Conservation (phyloP, 2,888 invertebrate genomes). For the Pollenia labialis region DNA sequence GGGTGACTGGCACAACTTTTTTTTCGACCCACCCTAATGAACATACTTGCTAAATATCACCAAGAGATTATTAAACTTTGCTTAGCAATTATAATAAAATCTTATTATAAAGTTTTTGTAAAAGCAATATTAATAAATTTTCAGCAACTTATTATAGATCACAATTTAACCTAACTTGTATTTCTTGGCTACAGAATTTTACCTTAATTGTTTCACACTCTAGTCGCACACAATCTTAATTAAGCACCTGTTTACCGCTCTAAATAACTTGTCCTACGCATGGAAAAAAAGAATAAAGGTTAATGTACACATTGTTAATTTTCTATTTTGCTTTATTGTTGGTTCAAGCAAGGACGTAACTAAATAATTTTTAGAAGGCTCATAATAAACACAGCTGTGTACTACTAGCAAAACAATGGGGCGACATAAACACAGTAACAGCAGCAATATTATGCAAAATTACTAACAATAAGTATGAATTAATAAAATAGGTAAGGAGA, state of each 20-base stretch:
- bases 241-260: not conserved
- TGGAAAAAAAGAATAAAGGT: constrained; percentile 17
- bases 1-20: too few species aligned
- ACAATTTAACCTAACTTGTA: too few species aligned
- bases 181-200: too few species aligned
- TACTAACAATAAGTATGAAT: constrained; percentile 11
- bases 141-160: not conserved
- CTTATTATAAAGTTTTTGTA: too few species aligned
- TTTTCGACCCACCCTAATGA: too few species aligned
- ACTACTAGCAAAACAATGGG: not conserved
- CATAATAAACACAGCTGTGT: not conserved
- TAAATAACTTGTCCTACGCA: constrained; percentile 14
- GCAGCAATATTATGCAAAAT: constrained; percentile 4
- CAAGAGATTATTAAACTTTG: too few species aligned
- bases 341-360: constrained; percentile 29
- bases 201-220: not conserved
- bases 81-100: too few species aligned
- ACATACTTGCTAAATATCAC: too few species aligned
- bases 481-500: too few species aligned
- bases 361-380: not conserved
- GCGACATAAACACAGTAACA: not conserved
- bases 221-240: not conserved
- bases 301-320: constrained; percentile 24
- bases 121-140: too few species aligned
- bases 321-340: not conserved